Percentiles rank a stretch among this genome's conserved stretches.
phyloP scores from a whole-genome alignment of 1,140 invertebrate species.

The Polypedilum pembai region DNA sequence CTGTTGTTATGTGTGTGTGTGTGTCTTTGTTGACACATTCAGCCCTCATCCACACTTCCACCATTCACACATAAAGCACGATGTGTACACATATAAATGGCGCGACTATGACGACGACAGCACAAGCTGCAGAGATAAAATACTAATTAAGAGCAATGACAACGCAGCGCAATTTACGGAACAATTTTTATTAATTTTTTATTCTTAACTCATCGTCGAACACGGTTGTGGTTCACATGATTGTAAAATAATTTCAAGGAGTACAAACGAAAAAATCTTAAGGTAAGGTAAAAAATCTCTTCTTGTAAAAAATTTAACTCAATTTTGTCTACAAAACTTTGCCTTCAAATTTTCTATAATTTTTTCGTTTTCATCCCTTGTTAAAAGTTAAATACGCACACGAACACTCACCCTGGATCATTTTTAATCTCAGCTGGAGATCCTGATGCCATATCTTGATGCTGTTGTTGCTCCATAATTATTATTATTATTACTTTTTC shows the following conservation, averaged over 20 bases:
- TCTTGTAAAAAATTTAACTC: too few species aligned
- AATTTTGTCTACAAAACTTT: too few species aligned
- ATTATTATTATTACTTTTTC: conserved; percentile 30
- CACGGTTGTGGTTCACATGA: too few species aligned
- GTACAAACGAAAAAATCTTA: too few species aligned
- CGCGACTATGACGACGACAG: background rate
- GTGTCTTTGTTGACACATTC: background rate
- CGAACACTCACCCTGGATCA: conserved; percentile 72
- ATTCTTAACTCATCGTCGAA: background rate
- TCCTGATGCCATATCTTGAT: conserved; percentile 62
- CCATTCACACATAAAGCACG: background rate
- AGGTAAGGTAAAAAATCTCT: too few species aligned
- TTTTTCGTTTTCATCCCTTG: background rate
- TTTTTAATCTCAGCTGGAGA: conserved; percentile 78
- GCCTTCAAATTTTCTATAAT: too few species aligned
- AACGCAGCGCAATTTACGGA: conserved; percentile 13
- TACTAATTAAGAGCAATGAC: conserved; percentile 25
- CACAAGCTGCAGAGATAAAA: background rate
- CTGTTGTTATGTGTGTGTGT: background rate
- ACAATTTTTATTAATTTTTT: conserved; percentile 14
- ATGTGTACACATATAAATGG: background rate
- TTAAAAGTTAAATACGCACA: conserved; percentile 33
- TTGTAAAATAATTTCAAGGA: too few species aligned
- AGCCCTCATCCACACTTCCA: background rate
- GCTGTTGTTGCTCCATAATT: conserved; percentile 47